These are phyloP conservation scores for Urocynchramus pylzowi DNA, from an alignment of 2,113 vertebrate species.

Conservation along the genomic window DNA sequence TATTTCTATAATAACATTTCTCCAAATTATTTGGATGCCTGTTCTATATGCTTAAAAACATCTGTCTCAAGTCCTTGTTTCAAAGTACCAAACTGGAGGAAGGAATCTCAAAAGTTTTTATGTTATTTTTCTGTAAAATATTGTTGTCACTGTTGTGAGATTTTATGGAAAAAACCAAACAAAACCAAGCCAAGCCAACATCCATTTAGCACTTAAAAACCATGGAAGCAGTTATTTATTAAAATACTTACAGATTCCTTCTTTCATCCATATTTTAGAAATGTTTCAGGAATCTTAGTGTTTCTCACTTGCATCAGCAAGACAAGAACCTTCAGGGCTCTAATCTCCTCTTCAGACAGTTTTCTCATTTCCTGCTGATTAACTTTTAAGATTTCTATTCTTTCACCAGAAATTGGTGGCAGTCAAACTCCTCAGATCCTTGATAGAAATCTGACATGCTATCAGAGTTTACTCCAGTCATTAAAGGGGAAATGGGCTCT, in stretches of 20 bases:
- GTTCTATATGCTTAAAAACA: not conserved
- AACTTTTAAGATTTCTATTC: slow-evolving; percentile 39
- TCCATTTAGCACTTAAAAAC: not conserved
- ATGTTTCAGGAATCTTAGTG: not conserved
- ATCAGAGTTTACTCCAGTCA: slow-evolving; percentile 15
- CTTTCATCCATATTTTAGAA: not conserved
- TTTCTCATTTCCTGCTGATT: slow-evolving; percentile 6
- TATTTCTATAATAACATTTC: not conserved
- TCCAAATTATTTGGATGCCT: not conserved
- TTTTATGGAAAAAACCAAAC: not conserved
- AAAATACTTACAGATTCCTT: not conserved
- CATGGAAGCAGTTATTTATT: not conserved
- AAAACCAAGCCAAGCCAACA: not conserved
- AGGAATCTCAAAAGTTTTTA: not conserved
- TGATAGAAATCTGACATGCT: slow-evolving; percentile 36
- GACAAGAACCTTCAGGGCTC: slow-evolving; percentile 18
- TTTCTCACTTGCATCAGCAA: not conserved
- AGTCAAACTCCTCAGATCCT: not conserved
- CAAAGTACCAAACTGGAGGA: not conserved
- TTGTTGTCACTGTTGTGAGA: not conserved
- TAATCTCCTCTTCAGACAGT: slow-evolving; percentile 13
- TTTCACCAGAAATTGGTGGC: slow-evolving; percentile 21
- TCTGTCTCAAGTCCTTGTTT: not conserved
- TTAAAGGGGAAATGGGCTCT: slow-evolving; percentile 14
- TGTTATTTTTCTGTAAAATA: not conserved